Conservation (phyloP, 2,797 vertebrate genomes). For the Tarsius wallacei region DNA sequence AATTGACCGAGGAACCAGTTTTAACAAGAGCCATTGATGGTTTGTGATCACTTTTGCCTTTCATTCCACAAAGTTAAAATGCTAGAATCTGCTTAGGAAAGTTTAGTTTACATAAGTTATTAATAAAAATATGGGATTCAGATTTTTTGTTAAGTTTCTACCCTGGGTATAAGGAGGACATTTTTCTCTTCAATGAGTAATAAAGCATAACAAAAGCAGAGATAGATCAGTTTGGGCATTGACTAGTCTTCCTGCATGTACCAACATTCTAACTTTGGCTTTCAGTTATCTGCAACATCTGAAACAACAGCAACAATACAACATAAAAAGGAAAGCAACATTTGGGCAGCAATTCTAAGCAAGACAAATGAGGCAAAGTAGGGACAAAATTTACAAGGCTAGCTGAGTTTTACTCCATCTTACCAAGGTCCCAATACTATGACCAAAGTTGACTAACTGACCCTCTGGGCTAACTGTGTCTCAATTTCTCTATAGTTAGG, state of each 20-base stretch:
- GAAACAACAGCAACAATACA: not conserved
- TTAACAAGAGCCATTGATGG: not conserved
- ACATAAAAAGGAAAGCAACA: not conserved
- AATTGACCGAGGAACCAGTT: not conserved
- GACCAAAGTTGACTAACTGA: not conserved
- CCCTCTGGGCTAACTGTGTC: not conserved
- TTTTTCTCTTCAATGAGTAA: not conserved
- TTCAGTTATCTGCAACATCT: not conserved
- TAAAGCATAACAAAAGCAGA: not conserved
- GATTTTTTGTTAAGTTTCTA: not conserved
- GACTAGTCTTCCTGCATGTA: too few species aligned
- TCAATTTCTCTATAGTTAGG: not conserved
- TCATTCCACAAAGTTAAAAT: not conserved
- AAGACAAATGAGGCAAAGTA: not conserved
- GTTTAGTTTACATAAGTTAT: not conserved
- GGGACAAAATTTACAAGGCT: not conserved
- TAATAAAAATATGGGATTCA: not conserved
- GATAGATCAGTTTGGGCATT: not conserved
- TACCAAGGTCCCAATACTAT: not conserved
- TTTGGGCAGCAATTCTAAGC: not conserved
- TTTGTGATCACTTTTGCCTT: not conserved
- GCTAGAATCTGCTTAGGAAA: not conserved
- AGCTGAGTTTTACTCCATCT: not conserved
- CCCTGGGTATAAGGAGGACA: not conserved
- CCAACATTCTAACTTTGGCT: not conserved